These are phyloP conservation scores for Drosophila asahinai DNA, from an alignment of 1,140 invertebrate species.

Conservation along the genomic window DNA sequence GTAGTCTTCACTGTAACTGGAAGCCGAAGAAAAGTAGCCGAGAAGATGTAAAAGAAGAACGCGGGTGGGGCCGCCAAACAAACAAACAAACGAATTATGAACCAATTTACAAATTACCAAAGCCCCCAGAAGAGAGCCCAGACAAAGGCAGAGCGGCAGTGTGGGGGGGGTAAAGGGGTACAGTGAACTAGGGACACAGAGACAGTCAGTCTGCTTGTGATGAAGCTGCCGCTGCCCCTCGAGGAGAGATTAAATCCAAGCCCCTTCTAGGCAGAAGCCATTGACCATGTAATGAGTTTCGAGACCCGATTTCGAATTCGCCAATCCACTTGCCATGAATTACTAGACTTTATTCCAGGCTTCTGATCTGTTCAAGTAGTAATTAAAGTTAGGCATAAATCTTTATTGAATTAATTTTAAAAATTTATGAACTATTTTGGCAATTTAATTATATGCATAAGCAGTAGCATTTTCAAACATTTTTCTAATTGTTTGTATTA, in stretches of 20 bases:
- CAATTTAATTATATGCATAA: background rate
- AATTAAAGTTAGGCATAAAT: too few relatives aligned
- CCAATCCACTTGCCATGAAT: conserved; percentile 49
- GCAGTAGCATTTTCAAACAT: too few relatives aligned
- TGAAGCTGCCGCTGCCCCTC: conserved; percentile 15
- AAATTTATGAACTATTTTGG: background rate
- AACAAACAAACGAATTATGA: conserved; percentile 78
- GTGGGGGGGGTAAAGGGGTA: background rate
- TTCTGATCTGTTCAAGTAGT: background rate
- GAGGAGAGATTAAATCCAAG: conserved; percentile 39
- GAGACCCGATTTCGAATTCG: conserved; percentile 36
- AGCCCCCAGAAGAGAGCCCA: conserved; percentile 35
- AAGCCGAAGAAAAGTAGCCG: conserved; percentile 11
- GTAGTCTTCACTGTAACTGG: background rate
- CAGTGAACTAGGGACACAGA: conserved; percentile 25
- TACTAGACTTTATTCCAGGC: conserved; percentile 5
- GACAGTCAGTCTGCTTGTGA: conserved; percentile 17
- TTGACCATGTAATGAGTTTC: conserved; percentile 76
- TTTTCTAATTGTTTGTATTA: too few relatives aligned
- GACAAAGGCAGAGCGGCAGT: conserved; percentile 1
- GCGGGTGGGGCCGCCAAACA: conserved; percentile 49
- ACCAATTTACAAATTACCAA: conserved; percentile 83
- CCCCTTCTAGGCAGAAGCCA: conserved; percentile 62
- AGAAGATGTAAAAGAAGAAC: conserved; percentile 26
- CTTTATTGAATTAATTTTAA: background rate